Evolutionary conservation across 2,797 vertebrate genomes (phyloP), one percentile per base, ranked within the genome.

Genomic region (Cheirogaleus major): DNA sequence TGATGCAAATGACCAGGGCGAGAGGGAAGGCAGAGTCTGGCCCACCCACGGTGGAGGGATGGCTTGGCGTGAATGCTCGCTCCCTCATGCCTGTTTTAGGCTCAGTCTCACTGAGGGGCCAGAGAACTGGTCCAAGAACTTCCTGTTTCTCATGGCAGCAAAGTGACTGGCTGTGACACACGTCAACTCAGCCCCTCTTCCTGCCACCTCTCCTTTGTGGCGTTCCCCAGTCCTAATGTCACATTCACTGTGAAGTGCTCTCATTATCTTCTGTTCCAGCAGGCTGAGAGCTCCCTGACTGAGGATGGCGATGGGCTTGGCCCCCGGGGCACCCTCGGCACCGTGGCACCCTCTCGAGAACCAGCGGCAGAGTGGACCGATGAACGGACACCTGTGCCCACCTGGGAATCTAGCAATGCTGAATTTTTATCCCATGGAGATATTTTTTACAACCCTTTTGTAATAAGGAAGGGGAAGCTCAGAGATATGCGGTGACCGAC

Each of bases 41-140:
- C 70, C 1, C 12, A 5, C 38, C 2, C 0, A 1, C 18, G 8
- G 27, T 3, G 27, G 48, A 48, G 48, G 48, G 30, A 2, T 7
- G 57, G 30, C 57, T 38, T 41, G 48, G 15, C 27, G n/a, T 2
- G 27, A 9, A 5, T 5, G 41, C 15, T 17, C 57, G 27, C 15
- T 22, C 69, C 7, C 35, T 5, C 2, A 17, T 48, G 59, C 23
- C 50, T 70, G 57, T 57, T 35, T 14, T 6, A 41, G 78, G 85
- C 14, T 61, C 57, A 52, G 30, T 78, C 48, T 32, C 38, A 55
- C 43, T 0, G 5, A 23, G 1, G 14, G 35, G 45, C 17, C 25
- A 41, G 23, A 73, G 50, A 45, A 43, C 35, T 41, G 25, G 23
- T 12, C 86, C 45, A 32, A 57, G 79, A 89, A 30, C n/a, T 82